A percentile compares a stretch with the other conserved stretches of the same genome.
Conservation (phyloP, 1,140 invertebrate species). For the Drosophila gunungcola region DNA sequence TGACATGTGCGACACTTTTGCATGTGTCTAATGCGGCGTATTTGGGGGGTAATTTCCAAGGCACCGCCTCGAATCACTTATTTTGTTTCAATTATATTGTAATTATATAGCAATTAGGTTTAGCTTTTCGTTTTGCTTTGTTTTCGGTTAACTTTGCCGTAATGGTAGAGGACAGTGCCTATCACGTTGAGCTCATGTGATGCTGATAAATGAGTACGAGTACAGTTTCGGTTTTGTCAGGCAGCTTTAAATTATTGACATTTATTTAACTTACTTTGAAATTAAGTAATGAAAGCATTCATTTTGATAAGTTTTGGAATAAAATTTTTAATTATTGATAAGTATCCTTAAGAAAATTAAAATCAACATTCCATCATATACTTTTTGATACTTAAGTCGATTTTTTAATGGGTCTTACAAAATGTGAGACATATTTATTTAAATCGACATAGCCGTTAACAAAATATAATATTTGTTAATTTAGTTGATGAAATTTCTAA, state of each 20-base stretch:
- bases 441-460: no score
- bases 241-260: not conserved
- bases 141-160: conserved; percentile 5
- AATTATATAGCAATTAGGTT: conserved; percentile 76
- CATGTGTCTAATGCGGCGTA: conserved; percentile 11
- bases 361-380: no score
- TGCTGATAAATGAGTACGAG: conserved; percentile 34
- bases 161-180: conserved; percentile 32
- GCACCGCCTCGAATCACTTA: conserved; percentile 37
- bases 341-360: no score
- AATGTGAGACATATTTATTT: no score
- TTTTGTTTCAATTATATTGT: conserved; percentile 61
- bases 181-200: conserved; percentile 50
- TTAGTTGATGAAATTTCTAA: no score
- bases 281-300: no score
- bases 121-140: conserved; percentile 35
- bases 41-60: conserved; percentile 52
- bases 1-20: conserved; percentile 48
- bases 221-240: conserved; percentile 5
- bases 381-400: no score
- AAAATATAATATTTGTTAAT: no score
- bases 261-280: no score
- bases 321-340: no score
- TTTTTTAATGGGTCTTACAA: no score
- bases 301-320: no score